Conservation (phyloP, 2,113 vertebrate genomes). For the Carlito syrichta region DNA sequence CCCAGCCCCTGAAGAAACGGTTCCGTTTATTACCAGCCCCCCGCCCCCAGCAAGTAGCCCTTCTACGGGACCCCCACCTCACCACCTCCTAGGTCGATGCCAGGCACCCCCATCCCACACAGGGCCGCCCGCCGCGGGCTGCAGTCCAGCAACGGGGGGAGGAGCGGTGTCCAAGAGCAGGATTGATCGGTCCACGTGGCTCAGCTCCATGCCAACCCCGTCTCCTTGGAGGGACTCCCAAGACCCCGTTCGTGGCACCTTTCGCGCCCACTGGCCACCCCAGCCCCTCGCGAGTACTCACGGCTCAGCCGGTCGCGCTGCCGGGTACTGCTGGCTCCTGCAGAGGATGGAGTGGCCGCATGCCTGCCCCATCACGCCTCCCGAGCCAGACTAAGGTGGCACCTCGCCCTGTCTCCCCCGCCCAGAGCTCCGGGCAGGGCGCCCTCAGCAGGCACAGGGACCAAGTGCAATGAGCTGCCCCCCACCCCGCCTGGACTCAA, state of each 20-base stretch:
- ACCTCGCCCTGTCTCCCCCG: constrained; percentile 49
- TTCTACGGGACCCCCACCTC: not conserved
- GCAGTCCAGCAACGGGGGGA: not conserved
- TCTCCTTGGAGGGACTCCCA: not conserved
- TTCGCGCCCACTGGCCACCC: not conserved
- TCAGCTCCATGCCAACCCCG: constrained; percentile 42
- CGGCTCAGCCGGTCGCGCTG: constrained; percentile 74
- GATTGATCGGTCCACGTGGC: constrained; percentile 62
- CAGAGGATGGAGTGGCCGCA: constrained; percentile 98
- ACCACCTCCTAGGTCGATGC: not conserved
- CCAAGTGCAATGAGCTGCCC: not conserved
- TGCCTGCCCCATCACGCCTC: constrained; percentile 92
- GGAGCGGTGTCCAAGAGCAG: not conserved
- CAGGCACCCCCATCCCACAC: not conserved
- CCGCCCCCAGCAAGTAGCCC: not conserved
- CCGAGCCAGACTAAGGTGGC: constrained; percentile 64
- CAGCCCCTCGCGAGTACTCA: constrained; percentile 55
- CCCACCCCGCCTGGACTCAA: constrained; percentile 50
- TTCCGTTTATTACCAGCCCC: not conserved
- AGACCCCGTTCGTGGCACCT: not conserved
- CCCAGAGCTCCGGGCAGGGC: constrained; percentile 21
- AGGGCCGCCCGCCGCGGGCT: not conserved
- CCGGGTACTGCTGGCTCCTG: constrained; percentile 92
- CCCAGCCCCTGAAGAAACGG: not conserved
- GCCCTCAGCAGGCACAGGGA: constrained; percentile 26